phyloP scores from a whole-genome alignment of 2,888 invertebrate genomes.

The Rhamphomyia laevipes region DNA sequence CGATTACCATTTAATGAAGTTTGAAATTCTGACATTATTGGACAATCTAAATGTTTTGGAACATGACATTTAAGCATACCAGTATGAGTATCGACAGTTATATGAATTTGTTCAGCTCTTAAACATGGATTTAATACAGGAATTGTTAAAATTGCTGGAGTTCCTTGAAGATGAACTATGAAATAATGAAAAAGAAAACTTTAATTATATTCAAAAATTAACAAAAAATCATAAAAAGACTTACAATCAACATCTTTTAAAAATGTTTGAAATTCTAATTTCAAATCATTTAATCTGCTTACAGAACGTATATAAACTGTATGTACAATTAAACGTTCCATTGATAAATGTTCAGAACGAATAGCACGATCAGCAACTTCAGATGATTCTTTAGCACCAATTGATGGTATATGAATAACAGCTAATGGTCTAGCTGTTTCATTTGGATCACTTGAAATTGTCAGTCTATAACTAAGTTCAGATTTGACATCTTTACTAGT shows the following conservation, averaged over 20 bases:
- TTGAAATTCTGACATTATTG: constrained; percentile 68
- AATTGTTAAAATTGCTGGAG: constrained; percentile 85
- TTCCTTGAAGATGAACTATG: constrained; percentile 73
- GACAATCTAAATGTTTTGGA: constrained; percentile 75
- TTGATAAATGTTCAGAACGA: constrained; percentile 82
- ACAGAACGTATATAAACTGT: constrained; percentile 89
- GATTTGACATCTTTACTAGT: constrained; percentile 56
- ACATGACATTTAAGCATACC: constrained; percentile 87
- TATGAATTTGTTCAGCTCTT: constrained; percentile 80
- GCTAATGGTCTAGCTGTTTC: constrained; percentile 66
- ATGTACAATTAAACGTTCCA: constrained; percentile 88
- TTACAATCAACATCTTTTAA: constrained; percentile 60
- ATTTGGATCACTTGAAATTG: constrained; percentile 75
- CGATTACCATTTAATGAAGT: constrained; percentile 65
- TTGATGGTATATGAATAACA: constrained; percentile 51
- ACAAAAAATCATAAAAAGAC: constrained; percentile 21
- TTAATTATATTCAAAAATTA: constrained; percentile 8
- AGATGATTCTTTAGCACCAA: constrained; percentile 37
- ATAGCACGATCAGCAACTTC: constrained; percentile 68
- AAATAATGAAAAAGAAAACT: constrained; percentile 12
- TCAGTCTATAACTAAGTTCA: constrained; percentile 77
- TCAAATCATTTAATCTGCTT: constrained; percentile 69
- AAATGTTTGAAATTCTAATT: constrained; percentile 43
- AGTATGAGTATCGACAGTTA: constrained; percentile 89
- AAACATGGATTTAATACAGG: constrained; percentile 83